phyloP scores from a whole-genome alignment of 1,140 invertebrate genomes.

The Pseudobourletiella spinata region DNA sequence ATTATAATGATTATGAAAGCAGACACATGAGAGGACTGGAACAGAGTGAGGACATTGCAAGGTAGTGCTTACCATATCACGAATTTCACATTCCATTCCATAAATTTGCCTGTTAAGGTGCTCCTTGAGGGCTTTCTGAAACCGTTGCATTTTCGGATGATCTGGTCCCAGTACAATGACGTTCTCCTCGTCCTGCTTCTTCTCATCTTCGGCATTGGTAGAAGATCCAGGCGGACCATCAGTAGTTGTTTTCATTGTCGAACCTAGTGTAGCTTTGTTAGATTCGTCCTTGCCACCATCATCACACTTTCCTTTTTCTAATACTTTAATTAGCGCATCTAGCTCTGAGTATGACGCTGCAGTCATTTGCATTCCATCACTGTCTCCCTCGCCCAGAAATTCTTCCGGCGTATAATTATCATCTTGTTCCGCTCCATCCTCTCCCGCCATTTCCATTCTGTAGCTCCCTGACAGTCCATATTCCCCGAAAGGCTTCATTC shows the following conservation, averaged over 20 bases:
- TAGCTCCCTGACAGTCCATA: no score
- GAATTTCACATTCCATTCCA: constrained; percentile 49
- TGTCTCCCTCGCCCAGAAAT: no score
- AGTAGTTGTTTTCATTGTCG: not conserved
- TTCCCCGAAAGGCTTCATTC: no score
- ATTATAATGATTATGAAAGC: constrained; percentile 11
- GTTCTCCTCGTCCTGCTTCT: constrained; percentile 13
- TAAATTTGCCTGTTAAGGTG: constrained; percentile 50
- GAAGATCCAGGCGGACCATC: not conserved
- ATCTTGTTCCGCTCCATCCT: no score
- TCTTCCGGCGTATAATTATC: no score
- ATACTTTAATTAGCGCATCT: not conserved
- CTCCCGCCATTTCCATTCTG: no score
- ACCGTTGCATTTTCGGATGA: constrained; percentile 54
- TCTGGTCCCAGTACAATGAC: constrained; percentile 48
- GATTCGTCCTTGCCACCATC: not conserved
- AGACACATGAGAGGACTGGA: not conserved
- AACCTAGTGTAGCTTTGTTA: not conserved
- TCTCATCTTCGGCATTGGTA: not conserved
- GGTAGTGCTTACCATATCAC: constrained; percentile 48
- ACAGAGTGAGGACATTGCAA: no score
- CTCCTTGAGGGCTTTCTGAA: constrained; percentile 51
- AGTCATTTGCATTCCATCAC: no score
- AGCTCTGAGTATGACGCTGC: no score
- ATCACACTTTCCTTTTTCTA: not conserved